Percentiles rank a stretch among this genome's conserved stretches.
phyloP scores from a whole-genome alignment of 2,888 invertebrate species.

The Agrotis clavis region DNA sequence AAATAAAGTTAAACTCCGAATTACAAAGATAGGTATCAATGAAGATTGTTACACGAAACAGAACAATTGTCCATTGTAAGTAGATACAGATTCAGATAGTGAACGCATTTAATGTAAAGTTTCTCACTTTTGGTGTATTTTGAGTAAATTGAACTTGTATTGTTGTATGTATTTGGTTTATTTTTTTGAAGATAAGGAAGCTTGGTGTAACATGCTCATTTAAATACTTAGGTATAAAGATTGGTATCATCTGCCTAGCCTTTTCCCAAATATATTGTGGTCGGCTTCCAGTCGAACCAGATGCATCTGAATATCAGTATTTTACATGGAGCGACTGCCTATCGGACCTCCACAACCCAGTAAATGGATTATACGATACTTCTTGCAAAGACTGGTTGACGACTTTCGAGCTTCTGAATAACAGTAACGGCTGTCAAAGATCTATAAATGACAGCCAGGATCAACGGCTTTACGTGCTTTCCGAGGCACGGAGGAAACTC shows the following conservation, averaged over 20 bases:
- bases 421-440: too few species aligned
- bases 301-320: too few species aligned
- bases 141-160: slow-evolving; percentile 2
- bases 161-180: not conserved
- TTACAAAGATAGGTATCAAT: slow-evolving; percentile 56
- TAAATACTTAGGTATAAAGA: too few species aligned
- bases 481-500: too few species aligned
- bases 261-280: not conserved
- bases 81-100: slow-evolving; percentile 21
- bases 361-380: not conserved
- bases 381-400: not conserved
- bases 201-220: too few species aligned
- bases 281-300: too few species aligned
- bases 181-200: not conserved
- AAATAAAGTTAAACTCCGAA: slow-evolving; percentile 45
- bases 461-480: too few species aligned
- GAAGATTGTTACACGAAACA: slow-evolving; percentile 27
- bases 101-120: slow-evolving; percentile 48
- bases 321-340: too few species aligned
- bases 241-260: not conserved
- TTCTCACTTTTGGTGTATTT: slow-evolving; percentile 34
- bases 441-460: too few species aligned
- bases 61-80: slow-evolving; percentile 59
- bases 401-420: not conserved
- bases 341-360: too few species aligned